These are phyloP conservation scores for Hystrix brachyura DNA, from an alignment of 2,113 vertebrate genomes.

Conservation along the genomic window DNA sequence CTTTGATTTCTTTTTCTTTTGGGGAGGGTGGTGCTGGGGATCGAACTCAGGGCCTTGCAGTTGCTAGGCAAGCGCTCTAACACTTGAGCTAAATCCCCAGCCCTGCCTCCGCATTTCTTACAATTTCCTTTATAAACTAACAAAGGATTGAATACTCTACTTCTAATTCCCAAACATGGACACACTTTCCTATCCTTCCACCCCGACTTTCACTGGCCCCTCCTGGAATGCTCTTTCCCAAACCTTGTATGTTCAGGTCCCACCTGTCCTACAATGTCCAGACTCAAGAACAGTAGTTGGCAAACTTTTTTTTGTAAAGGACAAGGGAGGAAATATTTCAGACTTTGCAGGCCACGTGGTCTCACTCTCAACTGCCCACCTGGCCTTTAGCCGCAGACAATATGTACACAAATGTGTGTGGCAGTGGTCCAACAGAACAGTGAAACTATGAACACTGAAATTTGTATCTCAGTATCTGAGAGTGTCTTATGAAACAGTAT, in stretches of 20 bases:
- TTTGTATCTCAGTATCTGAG: constrained; percentile 32
- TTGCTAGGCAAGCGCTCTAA: no score
- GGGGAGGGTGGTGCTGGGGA: no score
- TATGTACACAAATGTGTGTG: background rate
- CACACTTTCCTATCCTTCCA: background rate
- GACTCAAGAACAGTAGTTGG: background rate
- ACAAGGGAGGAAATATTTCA: background rate
- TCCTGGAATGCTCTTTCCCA: background rate
- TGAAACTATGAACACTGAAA: background rate
- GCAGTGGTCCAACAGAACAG: constrained; percentile 24
- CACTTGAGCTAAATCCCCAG: no score
- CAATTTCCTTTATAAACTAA: constrained; percentile 12
- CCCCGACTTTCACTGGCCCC: background rate
- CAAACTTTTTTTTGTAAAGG: constrained; percentile 36
- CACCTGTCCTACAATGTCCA: background rate
- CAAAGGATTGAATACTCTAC: background rate
- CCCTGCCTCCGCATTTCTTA: constrained; percentile 15
- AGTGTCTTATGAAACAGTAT: constrained; percentile 10
- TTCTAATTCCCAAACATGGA: background rate
- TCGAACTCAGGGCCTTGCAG: no score
- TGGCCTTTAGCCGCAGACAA: background rate
- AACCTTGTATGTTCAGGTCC: background rate
- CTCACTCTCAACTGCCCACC: background rate
- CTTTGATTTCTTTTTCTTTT: no score
- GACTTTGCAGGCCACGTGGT: background rate